Conservation (phyloP, 2,797 vertebrate genomes). For the Lophotriccus pileatus region DNA sequence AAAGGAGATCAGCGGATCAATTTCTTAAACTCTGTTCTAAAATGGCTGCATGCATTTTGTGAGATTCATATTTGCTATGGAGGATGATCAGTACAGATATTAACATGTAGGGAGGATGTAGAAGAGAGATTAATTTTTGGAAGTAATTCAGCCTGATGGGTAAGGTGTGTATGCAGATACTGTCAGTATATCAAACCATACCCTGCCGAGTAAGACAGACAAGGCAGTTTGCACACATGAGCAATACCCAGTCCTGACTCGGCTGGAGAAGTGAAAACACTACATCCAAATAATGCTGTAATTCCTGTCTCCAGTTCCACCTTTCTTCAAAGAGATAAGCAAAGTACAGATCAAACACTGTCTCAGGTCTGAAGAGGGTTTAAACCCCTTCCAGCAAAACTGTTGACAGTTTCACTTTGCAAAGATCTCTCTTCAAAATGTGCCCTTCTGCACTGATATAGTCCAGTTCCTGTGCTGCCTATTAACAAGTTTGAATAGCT, state of each 20-base stretch:
- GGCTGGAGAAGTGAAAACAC: background rate
- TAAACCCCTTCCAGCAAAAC: background rate
- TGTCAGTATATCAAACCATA: background rate
- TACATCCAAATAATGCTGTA: background rate
- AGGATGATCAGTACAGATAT: background rate
- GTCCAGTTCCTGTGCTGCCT: background rate
- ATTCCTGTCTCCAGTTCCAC: background rate
- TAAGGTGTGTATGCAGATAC: background rate
- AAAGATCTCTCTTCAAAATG: background rate
- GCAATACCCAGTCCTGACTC: background rate
- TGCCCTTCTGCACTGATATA: background rate
- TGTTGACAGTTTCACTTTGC: background rate
- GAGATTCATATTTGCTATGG: background rate
- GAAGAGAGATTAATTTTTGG: slow-evolving; percentile 16
- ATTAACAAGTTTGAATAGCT: background rate
- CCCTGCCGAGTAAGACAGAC: background rate
- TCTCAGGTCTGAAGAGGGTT: background rate
- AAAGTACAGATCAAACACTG: background rate
- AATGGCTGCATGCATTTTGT: slow-evolving; percentile 6
- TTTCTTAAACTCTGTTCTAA: slow-evolving; percentile 1
- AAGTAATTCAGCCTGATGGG: background rate
- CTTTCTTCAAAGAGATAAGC: background rate
- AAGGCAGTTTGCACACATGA: background rate
- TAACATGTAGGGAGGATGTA: background rate
- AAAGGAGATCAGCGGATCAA: background rate